Evolutionary conservation across 2,797 vertebrate genomes (phyloP).

Genomic region (Pantherophis vulpinus): DNA sequence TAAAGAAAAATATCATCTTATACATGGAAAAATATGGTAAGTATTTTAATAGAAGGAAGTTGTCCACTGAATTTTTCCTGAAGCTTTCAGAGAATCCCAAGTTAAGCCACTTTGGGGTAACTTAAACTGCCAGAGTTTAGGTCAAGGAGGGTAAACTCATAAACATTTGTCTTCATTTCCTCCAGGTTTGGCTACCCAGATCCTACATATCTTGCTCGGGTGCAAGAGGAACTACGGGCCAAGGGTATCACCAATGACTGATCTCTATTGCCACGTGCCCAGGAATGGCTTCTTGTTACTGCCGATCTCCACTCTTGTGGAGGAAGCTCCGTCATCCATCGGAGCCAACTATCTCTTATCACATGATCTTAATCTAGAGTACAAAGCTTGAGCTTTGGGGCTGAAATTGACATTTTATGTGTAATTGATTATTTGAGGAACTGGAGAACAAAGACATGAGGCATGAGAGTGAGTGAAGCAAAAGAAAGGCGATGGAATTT

Average conservation of each 20-base stretch:
- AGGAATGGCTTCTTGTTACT: neutral
- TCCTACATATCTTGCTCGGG: constrained; percentile 90
- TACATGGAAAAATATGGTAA: neutral
- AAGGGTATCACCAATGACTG: constrained; percentile 90
- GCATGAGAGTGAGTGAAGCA: neutral
- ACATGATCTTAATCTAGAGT: neutral
- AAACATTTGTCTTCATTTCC: constrained; percentile 42
- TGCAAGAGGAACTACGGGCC: constrained; percentile 91
- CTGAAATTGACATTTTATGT: neutral
- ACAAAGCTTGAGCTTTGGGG: neutral
- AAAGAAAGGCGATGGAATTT: neutral
- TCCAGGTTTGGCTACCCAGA: constrained; percentile 92
- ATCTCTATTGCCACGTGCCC: constrained; percentile 36
- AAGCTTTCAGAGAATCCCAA: neutral
- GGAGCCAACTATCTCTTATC: neutral
- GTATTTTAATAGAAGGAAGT: neutral
- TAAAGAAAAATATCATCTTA: too few species aligned
- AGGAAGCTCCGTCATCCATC: neutral
- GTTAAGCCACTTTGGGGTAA: neutral
- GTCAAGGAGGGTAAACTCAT: neutral
- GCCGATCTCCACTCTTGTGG: neutral
- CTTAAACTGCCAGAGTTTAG: neutral
- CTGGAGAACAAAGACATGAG: neutral
- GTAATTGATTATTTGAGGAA: neutral
- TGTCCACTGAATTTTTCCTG: neutral